Evolutionary conservation across 2,888 invertebrate genomes (phyloP).

Genomic region (Aleiodes testaceus): DNA sequence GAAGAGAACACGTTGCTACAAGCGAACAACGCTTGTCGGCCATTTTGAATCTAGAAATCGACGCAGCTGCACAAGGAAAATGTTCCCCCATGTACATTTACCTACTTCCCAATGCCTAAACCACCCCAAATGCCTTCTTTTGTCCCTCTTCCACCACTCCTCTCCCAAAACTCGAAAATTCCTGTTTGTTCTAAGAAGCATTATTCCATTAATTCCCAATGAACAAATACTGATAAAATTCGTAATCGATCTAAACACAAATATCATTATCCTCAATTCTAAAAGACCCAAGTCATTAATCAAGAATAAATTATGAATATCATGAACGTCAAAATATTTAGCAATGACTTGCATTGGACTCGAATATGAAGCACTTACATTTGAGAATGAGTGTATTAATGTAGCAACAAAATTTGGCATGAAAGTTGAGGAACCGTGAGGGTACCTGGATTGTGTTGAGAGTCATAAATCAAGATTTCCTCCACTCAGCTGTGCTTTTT

Average conservation of each 20-base stretch:
- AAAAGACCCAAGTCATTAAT: neutral
- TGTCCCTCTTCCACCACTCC: neutral
- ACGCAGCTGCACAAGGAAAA: conserved; percentile 64
- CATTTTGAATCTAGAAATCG: conserved; percentile 66
- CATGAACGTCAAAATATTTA: conserved; percentile 66
- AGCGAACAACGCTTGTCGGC: conserved; percentile 59
- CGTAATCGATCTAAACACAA: no score
- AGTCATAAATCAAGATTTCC: conserved; percentile 66
- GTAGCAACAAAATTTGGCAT: conserved; percentile 54
- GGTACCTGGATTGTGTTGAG: conserved; percentile 56
- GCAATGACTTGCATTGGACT: conserved; percentile 57
- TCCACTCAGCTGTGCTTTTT: conserved; percentile 64
- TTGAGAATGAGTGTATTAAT: neutral
- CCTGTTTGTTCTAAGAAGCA: no score
- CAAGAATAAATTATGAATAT: conserved; percentile 50
- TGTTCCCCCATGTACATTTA: conserved; percentile 51
- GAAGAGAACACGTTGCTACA: conserved; percentile 55
- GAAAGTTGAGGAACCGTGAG: conserved; percentile 48
- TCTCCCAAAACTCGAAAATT: no score
- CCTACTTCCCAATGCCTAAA: conserved; percentile 56
- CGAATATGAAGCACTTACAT: conserved; percentile 9
- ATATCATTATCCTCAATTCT: no score
- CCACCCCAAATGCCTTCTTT: conserved; percentile 57
- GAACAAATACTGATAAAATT: no score
- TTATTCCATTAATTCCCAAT: no score